Evolutionary conservation across 2,888 invertebrate species (phyloP).

Genomic region (Tiliacea aurago): DNA sequence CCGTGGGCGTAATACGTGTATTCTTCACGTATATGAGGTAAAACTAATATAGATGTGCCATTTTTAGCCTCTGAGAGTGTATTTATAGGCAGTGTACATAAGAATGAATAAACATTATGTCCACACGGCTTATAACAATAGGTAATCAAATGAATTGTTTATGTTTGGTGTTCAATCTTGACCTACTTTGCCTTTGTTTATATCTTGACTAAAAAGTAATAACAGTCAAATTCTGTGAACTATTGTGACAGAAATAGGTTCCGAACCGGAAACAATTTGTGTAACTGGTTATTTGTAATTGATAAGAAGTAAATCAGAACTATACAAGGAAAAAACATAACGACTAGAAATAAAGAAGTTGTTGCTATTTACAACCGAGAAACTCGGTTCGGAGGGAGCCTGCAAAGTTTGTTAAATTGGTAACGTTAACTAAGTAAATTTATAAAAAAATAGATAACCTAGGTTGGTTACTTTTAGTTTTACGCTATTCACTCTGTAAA

Average conservation of each 20-base stretch:
- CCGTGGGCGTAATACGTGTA: neutral
- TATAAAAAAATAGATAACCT: too few relatives aligned
- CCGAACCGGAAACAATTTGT: constrained; percentile 11
- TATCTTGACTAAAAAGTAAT: constrained; percentile 24
- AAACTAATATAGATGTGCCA: constrained; percentile 10
- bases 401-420: too few relatives aligned
- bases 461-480: too few relatives aligned
- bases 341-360: too few relatives aligned
- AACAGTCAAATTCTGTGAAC: constrained; percentile 20
- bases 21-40: constrained; percentile 22
- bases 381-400: too few relatives aligned
- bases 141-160: constrained; percentile 45
- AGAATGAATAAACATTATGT: constrained; percentile 37
- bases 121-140: constrained; percentile 29
- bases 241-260: constrained; percentile 20
- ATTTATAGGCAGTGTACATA: constrained; percentile 18
- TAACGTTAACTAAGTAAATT: too few relatives aligned
- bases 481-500: too few relatives aligned
- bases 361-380: too few relatives aligned
- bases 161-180: constrained; percentile 47
- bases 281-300: constrained; percentile 17
- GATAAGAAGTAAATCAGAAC: neutral
- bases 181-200: constrained; percentile 48
- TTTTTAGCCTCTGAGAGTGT: constrained; percentile 25
- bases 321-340: too few relatives aligned